Evolutionary conservation across 2,888 invertebrate species (phyloP).

Genomic region (Habrosyne pyritoides): DNA sequence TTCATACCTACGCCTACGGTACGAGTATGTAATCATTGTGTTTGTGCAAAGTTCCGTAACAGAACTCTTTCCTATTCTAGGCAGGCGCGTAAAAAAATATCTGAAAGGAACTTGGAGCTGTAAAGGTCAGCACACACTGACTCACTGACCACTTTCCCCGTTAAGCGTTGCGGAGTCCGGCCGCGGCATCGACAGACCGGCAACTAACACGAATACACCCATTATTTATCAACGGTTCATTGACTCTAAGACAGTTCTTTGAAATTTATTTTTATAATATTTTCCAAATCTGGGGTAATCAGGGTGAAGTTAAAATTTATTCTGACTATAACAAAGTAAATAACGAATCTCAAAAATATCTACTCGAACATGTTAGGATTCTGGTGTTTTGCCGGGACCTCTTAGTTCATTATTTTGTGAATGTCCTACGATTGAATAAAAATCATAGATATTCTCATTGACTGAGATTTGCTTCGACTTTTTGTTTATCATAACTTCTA

Average conservation of each 20-base stretch:
- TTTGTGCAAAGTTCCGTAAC: neutral
- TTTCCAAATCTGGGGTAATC: neutral
- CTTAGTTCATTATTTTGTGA: too few species aligned
- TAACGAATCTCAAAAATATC: too few species aligned
- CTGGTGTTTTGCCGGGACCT: too few species aligned
- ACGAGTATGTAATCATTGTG: neutral
- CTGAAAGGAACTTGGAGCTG: neutral
- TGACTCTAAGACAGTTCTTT: neutral
- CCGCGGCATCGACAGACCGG: too few species aligned
- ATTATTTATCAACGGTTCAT: neutral
- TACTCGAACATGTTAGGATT: too few species aligned
- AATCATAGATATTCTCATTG: too few species aligned
- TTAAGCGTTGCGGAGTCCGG: neutral
- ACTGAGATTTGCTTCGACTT: too few species aligned
- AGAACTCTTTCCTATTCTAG: neutral
- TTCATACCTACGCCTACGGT: too few species aligned
- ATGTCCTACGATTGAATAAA: too few species aligned
- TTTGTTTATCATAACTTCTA: too few species aligned
- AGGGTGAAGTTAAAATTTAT: too few species aligned
- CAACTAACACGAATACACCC: neutral
- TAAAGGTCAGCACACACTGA: slow-evolving; percentile 4
- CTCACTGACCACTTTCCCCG: slow-evolving; percentile 1
- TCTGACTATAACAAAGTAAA: too few species aligned
- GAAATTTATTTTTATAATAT: neutral
- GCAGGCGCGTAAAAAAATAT: neutral